A percentile compares a stretch with the other conserved stretches of the same genome.
These are phyloP conservation scores for Lissonota sp. DNA, from an alignment of 2,888 invertebrate genomes.

Conservation along the genomic window DNA sequence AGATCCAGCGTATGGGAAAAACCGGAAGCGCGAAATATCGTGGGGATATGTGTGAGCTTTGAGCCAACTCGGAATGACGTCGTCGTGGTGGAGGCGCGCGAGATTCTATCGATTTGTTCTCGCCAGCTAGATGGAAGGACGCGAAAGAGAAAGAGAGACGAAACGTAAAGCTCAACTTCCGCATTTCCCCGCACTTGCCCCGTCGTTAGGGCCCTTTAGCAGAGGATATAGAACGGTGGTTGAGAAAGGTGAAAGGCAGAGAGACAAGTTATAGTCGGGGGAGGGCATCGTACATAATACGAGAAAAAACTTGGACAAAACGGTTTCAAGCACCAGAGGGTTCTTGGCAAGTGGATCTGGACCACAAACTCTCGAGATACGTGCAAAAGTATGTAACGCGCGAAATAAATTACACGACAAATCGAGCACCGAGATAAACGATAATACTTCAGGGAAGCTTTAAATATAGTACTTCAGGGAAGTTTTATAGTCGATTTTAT, in stretches of 20 bases:
- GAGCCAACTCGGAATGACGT: constrained; percentile 39
- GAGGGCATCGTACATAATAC: too few relatives aligned
- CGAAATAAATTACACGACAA: constrained; percentile 23
- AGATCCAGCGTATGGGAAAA: background rate
- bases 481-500: too few relatives aligned
- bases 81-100: constrained; percentile 60
- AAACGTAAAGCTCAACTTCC: constrained; percentile 76
- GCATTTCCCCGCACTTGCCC: constrained; percentile 69
- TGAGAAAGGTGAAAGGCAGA: background rate
- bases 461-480: too few relatives aligned
- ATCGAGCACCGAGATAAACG: constrained; percentile 13
- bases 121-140: constrained; percentile 74
- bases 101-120: constrained; percentile 80
- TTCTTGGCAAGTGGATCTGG: constrained; percentile 57
- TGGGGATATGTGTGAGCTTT: constrained; percentile 1
- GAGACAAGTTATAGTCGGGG: constrained; percentile 33
- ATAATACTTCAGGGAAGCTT: constrained; percentile 4
- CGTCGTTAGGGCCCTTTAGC: constrained; percentile 53
- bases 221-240: background rate
- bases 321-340: constrained; percentile 31
- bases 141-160: constrained; percentile 61
- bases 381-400: too few relatives aligned
- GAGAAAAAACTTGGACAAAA: constrained; percentile 22
- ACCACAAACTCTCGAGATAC: constrained; percentile 14
- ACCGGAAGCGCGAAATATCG: constrained; percentile 10